phyloP scores from a whole-genome alignment of 2,888 invertebrate genomes.

The Atrina japonica region DNA sequence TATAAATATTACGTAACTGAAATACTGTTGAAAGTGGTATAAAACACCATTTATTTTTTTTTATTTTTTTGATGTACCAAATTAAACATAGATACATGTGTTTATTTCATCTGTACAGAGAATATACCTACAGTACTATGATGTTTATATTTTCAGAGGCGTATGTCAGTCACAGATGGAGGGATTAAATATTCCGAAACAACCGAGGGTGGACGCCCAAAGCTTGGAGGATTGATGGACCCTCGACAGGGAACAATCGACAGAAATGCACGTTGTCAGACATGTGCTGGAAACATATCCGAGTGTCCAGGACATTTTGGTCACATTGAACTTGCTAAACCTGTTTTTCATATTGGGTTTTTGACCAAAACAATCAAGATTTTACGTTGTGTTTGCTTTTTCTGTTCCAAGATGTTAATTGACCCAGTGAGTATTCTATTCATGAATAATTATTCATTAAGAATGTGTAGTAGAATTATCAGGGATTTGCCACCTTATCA shows the following conservation, averaged over 20 bases:
- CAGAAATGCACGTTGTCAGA: conserved; percentile 86
- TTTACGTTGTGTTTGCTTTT: conserved; percentile 99
- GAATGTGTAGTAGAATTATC: neutral
- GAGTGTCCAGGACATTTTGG: conserved; percentile 99
- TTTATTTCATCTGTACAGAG: no score
- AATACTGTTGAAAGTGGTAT: neutral
- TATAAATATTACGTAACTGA: no score
- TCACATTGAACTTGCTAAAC: conserved; percentile 98
- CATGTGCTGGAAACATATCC: conserved; percentile 91
- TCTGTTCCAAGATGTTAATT: conserved; percentile 97
- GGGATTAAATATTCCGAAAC: conserved; percentile 98
- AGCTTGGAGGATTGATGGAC: conserved; percentile 99
- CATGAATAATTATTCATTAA: neutral
- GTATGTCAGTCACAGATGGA: conserved; percentile 97
- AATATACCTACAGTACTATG: no score
- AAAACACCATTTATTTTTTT: no score
- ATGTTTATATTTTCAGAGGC: no score
- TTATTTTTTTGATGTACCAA: neutral
- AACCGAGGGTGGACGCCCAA: conserved; percentile 98
- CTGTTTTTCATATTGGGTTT: conserved; percentile 99
- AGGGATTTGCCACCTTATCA: neutral
- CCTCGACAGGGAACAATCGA: conserved; percentile 99
- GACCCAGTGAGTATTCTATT: conserved; percentile 89
- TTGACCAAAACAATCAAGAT: conserved; percentile 98
- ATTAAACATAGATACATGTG: neutral